Base-by-base conservation (phyloP, 2,888 invertebrate genomes). In the Diaprepes abbreviatus region DNA sequence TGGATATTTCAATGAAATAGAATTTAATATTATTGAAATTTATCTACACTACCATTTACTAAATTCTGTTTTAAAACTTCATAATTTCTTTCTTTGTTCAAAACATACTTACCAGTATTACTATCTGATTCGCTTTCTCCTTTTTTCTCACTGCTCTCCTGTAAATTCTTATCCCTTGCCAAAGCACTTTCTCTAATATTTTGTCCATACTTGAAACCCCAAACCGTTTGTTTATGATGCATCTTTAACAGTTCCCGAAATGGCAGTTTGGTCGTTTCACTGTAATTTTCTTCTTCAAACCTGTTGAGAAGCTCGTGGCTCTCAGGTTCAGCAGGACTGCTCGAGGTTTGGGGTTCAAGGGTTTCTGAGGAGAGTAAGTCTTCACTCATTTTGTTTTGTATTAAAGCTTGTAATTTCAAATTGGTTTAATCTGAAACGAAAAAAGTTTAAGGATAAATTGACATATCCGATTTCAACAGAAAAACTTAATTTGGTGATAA, bases 121-220 rank as follows among this genome's bases (percentile, higher is more conserved):
- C 63, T 57, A 10, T 66, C 66, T 10, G 64, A 63, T 48, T 66
- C 70, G 17, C 21, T 70, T n/a, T 70, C 72, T 4, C 50, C 21
- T 60, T 70, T 55, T 43, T 73, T 63, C 43, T 68, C 62, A 28
- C 64, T 35, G 12, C 71, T 71, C 45, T 73, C 77, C 64, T 77
- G 75, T 31, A 75, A 67, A 52, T 67, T 76, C 66, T 78, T 79
- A 57, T 77, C 77, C 50, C 79, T 73, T 4, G 77, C 77, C 40
- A 78, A 65, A 33, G 77, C 73, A 58, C 70, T 76, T 35, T 75
- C 76, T 19, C 75, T 75, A 24, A 78, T 74, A 68, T 80, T 80
- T 71, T 80, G 78, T 5, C 81, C 81, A 66, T 80, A 82, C 70
- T 79, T 77, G 57, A 82, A 82, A 9, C 80, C 82, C 77, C 79